A percentile compares a stretch with the other conserved stretches of the same genome.
Conservation (phyloP, 2,888 invertebrate species). For the Luffia ferchaultella region DNA sequence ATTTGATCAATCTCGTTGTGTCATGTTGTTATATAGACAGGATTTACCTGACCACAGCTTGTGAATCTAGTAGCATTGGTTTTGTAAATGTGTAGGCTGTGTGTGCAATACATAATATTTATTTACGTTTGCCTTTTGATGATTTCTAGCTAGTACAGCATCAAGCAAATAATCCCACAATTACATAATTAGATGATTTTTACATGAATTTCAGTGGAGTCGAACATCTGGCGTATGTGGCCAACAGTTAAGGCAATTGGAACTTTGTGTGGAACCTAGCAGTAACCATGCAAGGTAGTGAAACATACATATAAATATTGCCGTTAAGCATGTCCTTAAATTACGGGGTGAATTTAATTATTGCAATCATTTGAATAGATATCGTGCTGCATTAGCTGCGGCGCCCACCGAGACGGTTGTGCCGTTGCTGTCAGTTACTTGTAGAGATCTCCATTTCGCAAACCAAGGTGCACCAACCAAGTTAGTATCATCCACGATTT, state of each 20-base stretch:
- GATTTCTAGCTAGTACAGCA: no score
- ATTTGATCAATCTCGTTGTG: no score
- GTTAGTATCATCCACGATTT: slow-evolving; percentile 33
- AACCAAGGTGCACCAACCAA: slow-evolving; percentile 52
- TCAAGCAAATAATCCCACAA: no score
- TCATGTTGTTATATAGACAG: no score
- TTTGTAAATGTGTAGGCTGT: no score
- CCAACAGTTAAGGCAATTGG: slow-evolving; percentile 52
- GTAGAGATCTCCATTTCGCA: slow-evolving; percentile 55
- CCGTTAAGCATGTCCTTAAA: neutral
- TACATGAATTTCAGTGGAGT: slow-evolving; percentile 53
- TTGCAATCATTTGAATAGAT: slow-evolving; percentile 22
- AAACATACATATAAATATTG: neutral
- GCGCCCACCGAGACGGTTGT: slow-evolving; percentile 55
- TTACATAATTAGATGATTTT: no score
- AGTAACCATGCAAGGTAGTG: slow-evolving; percentile 54
- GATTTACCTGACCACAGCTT: no score
- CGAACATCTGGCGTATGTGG: slow-evolving; percentile 54
- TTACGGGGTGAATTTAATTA: neutral
- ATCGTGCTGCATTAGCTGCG: slow-evolving; percentile 53
- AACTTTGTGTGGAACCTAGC: slow-evolving; percentile 55
- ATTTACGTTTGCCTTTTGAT: no score
- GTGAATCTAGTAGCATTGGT: no score
- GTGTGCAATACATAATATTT: no score
- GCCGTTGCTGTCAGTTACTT: slow-evolving; percentile 53